Conservation (phyloP, 2,797 vertebrate genomes). For the Danio tinwini region DNA sequence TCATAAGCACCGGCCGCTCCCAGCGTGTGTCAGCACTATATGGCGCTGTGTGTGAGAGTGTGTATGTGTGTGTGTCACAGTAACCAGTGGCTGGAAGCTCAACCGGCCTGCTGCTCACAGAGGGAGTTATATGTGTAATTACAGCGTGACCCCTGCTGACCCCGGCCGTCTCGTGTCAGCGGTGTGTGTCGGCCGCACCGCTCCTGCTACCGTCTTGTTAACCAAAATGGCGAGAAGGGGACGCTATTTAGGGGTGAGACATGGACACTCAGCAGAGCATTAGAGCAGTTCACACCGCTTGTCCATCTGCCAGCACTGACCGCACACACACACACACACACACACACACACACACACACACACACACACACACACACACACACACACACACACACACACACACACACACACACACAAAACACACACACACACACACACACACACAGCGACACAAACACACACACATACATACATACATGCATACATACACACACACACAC, state of each 20-base stretch:
- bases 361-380: constrained; percentile 14
- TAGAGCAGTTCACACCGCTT: constrained; percentile 78
- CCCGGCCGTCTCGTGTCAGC: constrained; percentile 52
- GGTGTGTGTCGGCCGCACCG: constrained; percentile 63
- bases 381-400: constrained; percentile 7
- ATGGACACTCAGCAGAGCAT: constrained; percentile 71
- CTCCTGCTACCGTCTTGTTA: constrained; percentile 69
- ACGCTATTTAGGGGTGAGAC: constrained; percentile 58
- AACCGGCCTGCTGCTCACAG: constrained; percentile 67
- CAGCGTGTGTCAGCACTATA: constrained; percentile 46
- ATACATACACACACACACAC: constrained; percentile 32
- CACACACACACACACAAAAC: constrained; percentile 13
- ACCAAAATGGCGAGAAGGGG: constrained; percentile 58
- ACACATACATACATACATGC: constrained; percentile 8
- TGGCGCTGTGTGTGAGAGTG: constrained; percentile 28
- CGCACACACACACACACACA: constrained; percentile 28
- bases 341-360: constrained; percentile 6
- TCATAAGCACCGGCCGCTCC: constrained; percentile 54
- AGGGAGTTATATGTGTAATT: constrained; percentile 76
- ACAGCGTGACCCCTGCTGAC: constrained; percentile 70
- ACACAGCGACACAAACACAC: constrained; percentile 12
- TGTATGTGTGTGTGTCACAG: constrained; percentile 38
- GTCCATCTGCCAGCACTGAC: constrained; percentile 71
- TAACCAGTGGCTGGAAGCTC: constrained; percentile 57
- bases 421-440: constrained; percentile 26